phyloP scores from a whole-genome alignment of 2,113 vertebrate genomes.

The Misgurnus anguillicaudatus region DNA sequence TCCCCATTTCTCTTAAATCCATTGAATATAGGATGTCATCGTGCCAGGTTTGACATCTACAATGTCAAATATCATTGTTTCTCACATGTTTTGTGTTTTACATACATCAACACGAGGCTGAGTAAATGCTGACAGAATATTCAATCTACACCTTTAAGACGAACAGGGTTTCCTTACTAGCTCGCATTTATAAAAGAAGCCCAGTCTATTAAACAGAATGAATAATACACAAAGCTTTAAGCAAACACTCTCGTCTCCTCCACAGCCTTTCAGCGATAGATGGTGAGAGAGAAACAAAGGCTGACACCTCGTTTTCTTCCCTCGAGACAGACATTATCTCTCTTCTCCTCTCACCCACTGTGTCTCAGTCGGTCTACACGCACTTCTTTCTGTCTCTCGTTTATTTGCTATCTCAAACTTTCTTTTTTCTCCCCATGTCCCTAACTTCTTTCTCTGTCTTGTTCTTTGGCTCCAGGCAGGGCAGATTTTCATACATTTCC shows the following conservation, averaged over 20 bases:
- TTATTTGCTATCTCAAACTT: conserved; percentile 3
- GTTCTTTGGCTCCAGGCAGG: conserved; percentile 61
- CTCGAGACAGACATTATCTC: conserved; percentile 54
- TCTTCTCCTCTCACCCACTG: conserved; percentile 45
- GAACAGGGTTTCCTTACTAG: neutral
- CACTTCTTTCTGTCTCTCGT: conserved; percentile 3
- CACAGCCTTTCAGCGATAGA: conserved; percentile 31
- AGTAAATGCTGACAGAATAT: conserved; percentile 3
- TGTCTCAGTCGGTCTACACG: conserved; percentile 21
- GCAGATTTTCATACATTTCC: conserved; percentile 64
- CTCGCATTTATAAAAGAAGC: conserved; percentile 29
- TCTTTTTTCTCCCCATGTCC: neutral
- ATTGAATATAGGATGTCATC: no score
- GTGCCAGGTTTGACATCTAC: neutral
- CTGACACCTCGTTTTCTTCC: conserved; percentile 56
- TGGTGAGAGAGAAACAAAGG: conserved; percentile 47
- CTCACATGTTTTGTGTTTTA: neutral
- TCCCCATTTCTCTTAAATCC: no score
- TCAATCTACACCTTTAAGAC: conserved; percentile 13
- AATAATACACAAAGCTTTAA: conserved; percentile 52
- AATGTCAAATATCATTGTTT: neutral
- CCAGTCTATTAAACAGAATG: conserved; percentile 46
- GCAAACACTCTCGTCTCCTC: conserved; percentile 45
- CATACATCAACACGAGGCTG: neutral
- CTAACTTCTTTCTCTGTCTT: neutral